These are phyloP conservation scores for Picus viridis DNA, from an alignment of 2,797 vertebrate genomes.

Conservation along the genomic window DNA sequence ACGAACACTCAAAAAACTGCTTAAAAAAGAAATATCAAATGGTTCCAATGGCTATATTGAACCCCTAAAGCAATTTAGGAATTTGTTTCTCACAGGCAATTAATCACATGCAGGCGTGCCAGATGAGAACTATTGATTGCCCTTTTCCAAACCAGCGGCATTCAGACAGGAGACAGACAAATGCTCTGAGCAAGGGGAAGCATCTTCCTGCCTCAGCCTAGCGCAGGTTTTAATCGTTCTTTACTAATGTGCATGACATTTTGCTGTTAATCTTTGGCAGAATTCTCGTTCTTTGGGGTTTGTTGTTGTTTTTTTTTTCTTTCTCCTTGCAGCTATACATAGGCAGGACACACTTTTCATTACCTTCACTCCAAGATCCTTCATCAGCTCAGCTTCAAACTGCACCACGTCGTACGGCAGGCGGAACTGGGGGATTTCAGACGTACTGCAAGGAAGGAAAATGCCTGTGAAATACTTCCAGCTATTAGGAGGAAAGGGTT, in stretches of 20 bases:
- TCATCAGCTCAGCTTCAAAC: constrained; percentile 93
- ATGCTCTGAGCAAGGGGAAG: constrained; percentile 82
- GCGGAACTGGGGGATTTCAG: constrained; percentile 95
- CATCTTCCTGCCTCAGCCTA: constrained; percentile 80
- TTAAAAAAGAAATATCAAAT: constrained; percentile 75
- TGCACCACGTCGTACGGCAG: constrained; percentile 90
- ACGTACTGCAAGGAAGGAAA: constrained; percentile 78
- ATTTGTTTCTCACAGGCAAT: constrained; percentile 87
- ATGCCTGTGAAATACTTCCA: neutral
- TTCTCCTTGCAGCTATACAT: constrained; percentile 33
- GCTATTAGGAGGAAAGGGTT: neutral
- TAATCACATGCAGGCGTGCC: constrained; percentile 89
- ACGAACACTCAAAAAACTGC: constrained; percentile 30
- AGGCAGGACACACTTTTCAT: constrained; percentile 68
- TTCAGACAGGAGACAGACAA: constrained; percentile 90
- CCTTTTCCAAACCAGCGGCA: constrained; percentile 87
- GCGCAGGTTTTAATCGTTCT: constrained; percentile 87
- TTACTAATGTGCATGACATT: constrained; percentile 85
- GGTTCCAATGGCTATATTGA: constrained; percentile 75
- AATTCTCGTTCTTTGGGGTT: constrained; percentile 43
- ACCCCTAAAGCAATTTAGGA: constrained; percentile 84
- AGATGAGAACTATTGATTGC: constrained; percentile 92
- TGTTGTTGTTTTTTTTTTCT: neutral
- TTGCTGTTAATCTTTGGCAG: constrained; percentile 79
- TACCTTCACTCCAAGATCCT: constrained; percentile 95